Evolutionary conservation across 2,888 invertebrate species (phyloP), one percentile per base, ranked within the genome.

Genomic region (Cryptocephalus primarius): DNA sequence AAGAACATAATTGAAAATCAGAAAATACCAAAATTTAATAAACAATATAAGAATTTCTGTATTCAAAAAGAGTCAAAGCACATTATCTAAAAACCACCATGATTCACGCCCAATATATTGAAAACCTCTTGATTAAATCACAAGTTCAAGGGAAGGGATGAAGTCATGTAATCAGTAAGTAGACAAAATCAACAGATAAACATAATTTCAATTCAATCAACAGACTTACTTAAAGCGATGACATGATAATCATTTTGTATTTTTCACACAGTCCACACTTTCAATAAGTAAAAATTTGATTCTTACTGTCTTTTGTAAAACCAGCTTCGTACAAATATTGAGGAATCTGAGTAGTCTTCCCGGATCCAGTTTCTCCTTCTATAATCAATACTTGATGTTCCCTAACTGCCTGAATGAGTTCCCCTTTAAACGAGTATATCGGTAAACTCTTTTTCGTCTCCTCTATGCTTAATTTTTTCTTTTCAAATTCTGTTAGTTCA

Each of bases 291-390:
- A 2, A 4, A 36, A 36, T 36, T 36, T 36, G 2, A 22, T 22
- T 22, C 55, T 58, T 59, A 34, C 81, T 84, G 63, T 85, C 83
- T 43, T 79, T 72, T 1, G 88, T 87, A 61, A 86, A 92, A 2
- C 91, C 97, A 41, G 94, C 88, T 65, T 99, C 95, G 67, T 94
- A 84, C 9, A 99, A 75, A 72, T 97, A 97, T 69, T 99, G 97
- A 0, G 97, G 97, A 57, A 99, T 91, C 75, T 99, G 97, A 8
- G 99, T 99, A 0, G 97, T 99, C 78, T 99, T 99, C 4, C 97
- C 97, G 9, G 94, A 95, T 0, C 99, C 99, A 8, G 97, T 99
- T 74, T 97, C 96, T 45, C 99, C 99, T 74, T 95, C 95, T 51
- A 97, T 90, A 58, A 97, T 96, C 22, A 97, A 73, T 61, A 82